A percentile compares a stretch with the other conserved stretches of the same genome.
Evolutionary conservation across 2,888 invertebrate genomes (phyloP).

Genomic region (Empis stercorea): DNA sequence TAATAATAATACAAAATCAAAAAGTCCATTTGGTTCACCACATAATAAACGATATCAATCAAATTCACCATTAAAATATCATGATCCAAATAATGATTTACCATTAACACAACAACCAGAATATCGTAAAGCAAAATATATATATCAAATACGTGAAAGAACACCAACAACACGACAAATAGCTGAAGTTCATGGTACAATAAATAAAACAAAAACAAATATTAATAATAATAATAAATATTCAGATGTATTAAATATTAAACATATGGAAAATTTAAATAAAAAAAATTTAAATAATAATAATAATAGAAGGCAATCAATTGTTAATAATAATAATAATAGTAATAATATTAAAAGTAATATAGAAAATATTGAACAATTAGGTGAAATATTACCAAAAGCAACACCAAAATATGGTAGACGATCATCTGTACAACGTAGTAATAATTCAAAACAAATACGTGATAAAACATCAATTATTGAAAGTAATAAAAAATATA

Average conservation of each 20-base stretch:
- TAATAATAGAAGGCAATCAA: constrained; percentile 14
- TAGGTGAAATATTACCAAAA: constrained; percentile 17
- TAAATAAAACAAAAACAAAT: too few species aligned
- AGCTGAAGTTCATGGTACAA: neutral
- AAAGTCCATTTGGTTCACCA: constrained; percentile 6
- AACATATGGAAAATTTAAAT: neutral
- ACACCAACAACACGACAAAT: constrained; percentile 16
- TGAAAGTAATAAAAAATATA: constrained; percentile 31
- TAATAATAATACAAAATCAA: constrained; percentile 9
- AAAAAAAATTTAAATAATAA: constrained; percentile 8
- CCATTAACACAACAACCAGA: constrained; percentile 31
- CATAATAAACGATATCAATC: constrained; percentile 3
- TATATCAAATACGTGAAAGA: constrained; percentile 29
- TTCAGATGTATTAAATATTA: too few species aligned
- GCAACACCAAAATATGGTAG: constrained; percentile 29
- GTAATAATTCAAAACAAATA: constrained; percentile 23
- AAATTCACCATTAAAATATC: constrained; percentile 14
- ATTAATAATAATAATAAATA: neutral
- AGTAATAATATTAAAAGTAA: constrained; percentile 2
- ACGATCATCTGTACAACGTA: constrained; percentile 28
- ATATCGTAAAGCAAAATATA: constrained; percentile 31
- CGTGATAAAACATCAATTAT: constrained; percentile 27
- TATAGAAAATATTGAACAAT: constrained; percentile 22
- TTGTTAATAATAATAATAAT: constrained; percentile 8
- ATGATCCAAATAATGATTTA: constrained; percentile 8